phyloP scores from a whole-genome alignment of 2,888 invertebrate species.

The Drosophila bunnanda region DNA sequence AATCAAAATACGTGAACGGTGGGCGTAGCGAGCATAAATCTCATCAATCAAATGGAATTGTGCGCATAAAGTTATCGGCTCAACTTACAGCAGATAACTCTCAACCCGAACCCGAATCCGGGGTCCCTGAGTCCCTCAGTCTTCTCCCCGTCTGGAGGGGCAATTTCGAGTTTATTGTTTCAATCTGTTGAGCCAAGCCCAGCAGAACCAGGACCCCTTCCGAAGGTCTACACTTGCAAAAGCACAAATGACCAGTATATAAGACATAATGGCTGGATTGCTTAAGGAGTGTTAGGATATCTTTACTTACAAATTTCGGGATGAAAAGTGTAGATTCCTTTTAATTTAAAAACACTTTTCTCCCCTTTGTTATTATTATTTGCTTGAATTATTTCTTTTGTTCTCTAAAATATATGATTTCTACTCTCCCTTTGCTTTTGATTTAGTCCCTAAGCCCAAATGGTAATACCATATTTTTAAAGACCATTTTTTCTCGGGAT shows the following conservation, averaged over 20 bases:
- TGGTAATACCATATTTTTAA: neutral
- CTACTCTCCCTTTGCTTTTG: neutral
- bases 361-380: neutral
- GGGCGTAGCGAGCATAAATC: slow-evolving; percentile 68
- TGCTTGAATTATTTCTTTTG: neutral
- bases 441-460: neutral
- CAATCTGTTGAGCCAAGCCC: slow-evolving; percentile 66
- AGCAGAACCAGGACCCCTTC: slow-evolving; percentile 24
- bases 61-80: slow-evolving; percentile 78
- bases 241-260: neutral
- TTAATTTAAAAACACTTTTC: neutral
- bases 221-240: slow-evolving; percentile 15
- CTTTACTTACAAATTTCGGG: too few species aligned
- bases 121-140: neutral
- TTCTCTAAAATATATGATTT: too few species aligned
- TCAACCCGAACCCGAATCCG: slow-evolving; percentile 34
- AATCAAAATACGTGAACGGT: slow-evolving; percentile 56
- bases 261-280: too few species aligned
- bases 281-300: neutral
- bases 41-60: slow-evolving; percentile 81
- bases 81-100: slow-evolving; percentile 72
- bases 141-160: slow-evolving; percentile 34
- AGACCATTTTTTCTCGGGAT: slow-evolving; percentile 17
- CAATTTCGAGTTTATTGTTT: slow-evolving; percentile 68
- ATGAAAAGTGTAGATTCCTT: neutral